These are phyloP conservation scores for Coptodon bakossiorum DNA, from an alignment of 2,113 vertebrate genomes.

Conservation along the genomic window DNA sequence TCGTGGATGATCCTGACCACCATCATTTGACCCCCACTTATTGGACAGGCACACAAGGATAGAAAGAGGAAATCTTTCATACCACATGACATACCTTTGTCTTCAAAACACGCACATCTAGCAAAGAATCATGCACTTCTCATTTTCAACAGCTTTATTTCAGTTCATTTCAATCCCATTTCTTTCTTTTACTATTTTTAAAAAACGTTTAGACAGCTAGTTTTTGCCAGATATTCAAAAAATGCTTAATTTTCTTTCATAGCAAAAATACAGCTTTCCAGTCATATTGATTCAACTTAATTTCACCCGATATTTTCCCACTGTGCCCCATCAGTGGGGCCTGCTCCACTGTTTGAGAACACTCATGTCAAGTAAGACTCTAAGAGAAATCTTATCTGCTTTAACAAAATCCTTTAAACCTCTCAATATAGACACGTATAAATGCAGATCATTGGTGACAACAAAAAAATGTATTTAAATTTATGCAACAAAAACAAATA, in stretches of 20 bases:
- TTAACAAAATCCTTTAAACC: background rate
- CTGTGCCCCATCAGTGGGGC: background rate
- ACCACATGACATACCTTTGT: background rate
- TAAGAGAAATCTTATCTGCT: background rate
- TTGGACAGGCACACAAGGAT: background rate
- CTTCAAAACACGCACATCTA: background rate
- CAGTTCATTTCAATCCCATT: background rate
- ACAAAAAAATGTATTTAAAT: background rate
- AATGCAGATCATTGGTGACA: background rate
- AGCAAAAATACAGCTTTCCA: background rate
- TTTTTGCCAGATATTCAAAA: background rate
- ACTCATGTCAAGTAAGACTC: background rate
- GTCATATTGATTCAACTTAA: background rate
- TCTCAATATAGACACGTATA: background rate
- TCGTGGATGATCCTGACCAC: background rate
- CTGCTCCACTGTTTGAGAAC: background rate
- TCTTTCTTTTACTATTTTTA: background rate
- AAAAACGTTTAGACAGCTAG: background rate
- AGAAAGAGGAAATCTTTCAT: background rate
- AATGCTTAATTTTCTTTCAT: fast-evolving
- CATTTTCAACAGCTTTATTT: background rate
- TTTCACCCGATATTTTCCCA: background rate
- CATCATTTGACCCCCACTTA: background rate
- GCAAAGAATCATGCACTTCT: background rate
- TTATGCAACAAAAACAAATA: background rate